Base-by-base conservation (phyloP, 2,797 vertebrate genomes). In the Muraenolepis orangiensis region DNA sequence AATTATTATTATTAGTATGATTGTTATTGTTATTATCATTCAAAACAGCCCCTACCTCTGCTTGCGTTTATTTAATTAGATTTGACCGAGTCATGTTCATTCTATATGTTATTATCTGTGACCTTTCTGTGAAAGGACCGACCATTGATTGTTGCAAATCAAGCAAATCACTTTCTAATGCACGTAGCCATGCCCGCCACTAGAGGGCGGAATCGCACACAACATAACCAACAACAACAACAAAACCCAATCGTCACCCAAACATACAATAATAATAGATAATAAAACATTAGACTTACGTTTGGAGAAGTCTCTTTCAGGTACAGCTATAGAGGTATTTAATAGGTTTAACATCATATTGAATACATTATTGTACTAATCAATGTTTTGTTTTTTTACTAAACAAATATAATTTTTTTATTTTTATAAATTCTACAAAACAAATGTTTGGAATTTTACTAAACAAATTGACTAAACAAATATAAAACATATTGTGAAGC, bases 41-140 rank as follows among this genome's bases (percentile, higher is more conserved):
- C 40, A 51, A 79, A 87, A 86, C 86, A 78, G 73, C 81, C 84
- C 86, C 90, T 91, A 92, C 90, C 90, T 92, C 90, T 83, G 42
- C 77, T 78, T n/a, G n/a, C 28, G 13, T 67, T 67, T 82, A 78
- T 77, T 29, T 67, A 6, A 8, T 72, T 36, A 61, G 26, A 18
- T 29, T 70, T 79, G 74, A 80, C 80, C 32, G 36, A 32, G 70
- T 70, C 82, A 81, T 72, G 74, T 67, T 18, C 29, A n/a, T 29
- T 5, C n/a, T 30, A 14, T 67, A 18, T 29, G 16, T 31, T 29
- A 31, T 31, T 14, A 16, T 29, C 31, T 57, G n/a, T 57, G 2
- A 31, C 83, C 90, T 93, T 91, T 93, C 90, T 72, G 72, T 86
- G 90, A 93, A 91, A 93, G 91, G 88, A 70, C 87, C 74, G 78